Evolutionary conservation across 2,113 vertebrate genomes (phyloP).

Genomic region (Corynorhinus townsendii): DNA sequence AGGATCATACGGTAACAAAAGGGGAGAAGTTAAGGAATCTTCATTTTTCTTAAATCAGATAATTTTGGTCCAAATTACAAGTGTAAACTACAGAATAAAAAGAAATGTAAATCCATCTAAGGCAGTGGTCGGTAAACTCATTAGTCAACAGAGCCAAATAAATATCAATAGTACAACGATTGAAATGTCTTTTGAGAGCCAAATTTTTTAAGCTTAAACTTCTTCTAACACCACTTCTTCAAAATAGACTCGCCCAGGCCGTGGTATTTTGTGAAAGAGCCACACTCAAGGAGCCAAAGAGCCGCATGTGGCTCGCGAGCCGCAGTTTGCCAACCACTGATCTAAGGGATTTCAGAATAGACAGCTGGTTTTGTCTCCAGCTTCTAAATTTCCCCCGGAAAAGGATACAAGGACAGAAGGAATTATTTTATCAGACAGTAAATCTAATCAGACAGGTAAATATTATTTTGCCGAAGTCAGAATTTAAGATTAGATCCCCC

Average conservation of each 20-base stretch:
- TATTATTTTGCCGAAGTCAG: conserved; percentile 17
- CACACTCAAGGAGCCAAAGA: no score
- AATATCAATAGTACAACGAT: no score
- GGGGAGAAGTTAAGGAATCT: not conserved
- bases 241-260: no score
- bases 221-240: no score
- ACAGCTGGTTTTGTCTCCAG: not conserved
- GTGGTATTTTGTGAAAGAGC: no score
- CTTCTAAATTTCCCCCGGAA: not conserved
- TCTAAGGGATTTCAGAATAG: not conserved
- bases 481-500: not conserved
- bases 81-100: not conserved
- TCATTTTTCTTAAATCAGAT: not conserved
- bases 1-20: not conserved
- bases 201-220: no score
- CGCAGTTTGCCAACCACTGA: no score
- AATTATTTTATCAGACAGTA: not conserved
- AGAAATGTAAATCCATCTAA: not conserved
- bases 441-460: conserved; percentile 22
- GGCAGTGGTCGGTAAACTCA: no score
- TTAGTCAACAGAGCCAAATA: no score
- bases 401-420: not conserved
- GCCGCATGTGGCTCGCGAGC: no score
- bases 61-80: not conserved
- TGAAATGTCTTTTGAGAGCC: no score